Conservation (phyloP, 2,113 vertebrate species). For the Crotophaga sulcirostris region DNA sequence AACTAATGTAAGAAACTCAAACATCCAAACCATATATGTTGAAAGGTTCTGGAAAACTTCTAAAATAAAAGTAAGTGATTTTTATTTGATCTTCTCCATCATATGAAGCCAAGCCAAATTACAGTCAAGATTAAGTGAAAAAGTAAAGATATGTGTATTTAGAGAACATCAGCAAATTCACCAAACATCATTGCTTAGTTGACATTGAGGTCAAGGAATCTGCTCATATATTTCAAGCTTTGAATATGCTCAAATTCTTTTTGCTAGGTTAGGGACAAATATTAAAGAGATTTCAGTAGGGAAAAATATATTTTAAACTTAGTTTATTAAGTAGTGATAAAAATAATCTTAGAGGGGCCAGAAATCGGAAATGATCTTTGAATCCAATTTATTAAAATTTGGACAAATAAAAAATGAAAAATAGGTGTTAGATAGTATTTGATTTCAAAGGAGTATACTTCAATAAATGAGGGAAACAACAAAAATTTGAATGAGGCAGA, state of each 20-base stretch:
- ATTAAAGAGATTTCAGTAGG: neutral
- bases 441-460: neutral
- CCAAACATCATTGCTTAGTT: neutral
- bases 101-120: neutral
- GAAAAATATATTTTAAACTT: neutral
- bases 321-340: neutral
- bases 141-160: neutral
- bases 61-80: neutral
- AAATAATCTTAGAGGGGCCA: neutral
- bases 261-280: neutral
- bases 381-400: neutral
- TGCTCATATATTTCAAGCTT: neutral
- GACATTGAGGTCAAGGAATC: neutral
- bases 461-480: neutral
- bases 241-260: neutral
- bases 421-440: neutral
- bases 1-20: neutral
- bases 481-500: fast-evolving
- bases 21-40: neutral
- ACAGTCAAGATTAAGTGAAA: neutral
- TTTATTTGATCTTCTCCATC: neutral
- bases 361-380: neutral
- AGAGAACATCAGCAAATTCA: neutral
- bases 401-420: neutral
- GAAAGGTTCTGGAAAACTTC: neutral